Percentiles rank a stretch among this genome's conserved stretches.
Conservation (phyloP, 2,888 invertebrate genomes). For the Subacronicta megacephala region DNA sequence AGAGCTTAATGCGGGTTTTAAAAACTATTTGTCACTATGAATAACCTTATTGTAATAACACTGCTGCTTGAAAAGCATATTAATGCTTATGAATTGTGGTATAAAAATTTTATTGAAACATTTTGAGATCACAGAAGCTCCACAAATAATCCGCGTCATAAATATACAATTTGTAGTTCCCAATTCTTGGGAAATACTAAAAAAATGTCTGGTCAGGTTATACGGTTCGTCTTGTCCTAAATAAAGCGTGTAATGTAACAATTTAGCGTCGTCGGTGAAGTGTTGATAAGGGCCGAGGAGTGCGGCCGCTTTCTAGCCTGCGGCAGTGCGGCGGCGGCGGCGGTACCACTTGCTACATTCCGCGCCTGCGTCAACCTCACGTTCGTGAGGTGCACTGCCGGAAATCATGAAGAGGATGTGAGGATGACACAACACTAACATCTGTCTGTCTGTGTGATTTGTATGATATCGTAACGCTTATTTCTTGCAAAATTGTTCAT, state of each 20-base stretch:
- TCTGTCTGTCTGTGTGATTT: background rate
- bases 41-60: too few relatives aligned
- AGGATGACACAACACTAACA: slow-evolving; percentile 20
- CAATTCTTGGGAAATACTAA: background rate
- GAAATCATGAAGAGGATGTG: slow-evolving; percentile 43
- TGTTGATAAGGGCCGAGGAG: slow-evolving; percentile 64
- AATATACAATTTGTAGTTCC: background rate
- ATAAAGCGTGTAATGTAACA: slow-evolving; percentile 43
- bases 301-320: slow-evolving; percentile 77
- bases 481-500: background rate
- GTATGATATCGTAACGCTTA: background rate
- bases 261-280: slow-evolving; percentile 52
- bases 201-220: too few relatives aligned
- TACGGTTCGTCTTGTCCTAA: slow-evolving; percentile 33
- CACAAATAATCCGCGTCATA: too few relatives aligned
- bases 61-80: too few relatives aligned
- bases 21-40: too few relatives aligned
- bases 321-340: slow-evolving; percentile 62
- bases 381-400: slow-evolving; percentile 12
- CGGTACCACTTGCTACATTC: slow-evolving; percentile 66
- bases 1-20: too few relatives aligned
- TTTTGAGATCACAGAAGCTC: too few relatives aligned
- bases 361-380: slow-evolving; percentile 59
- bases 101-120: too few relatives aligned
- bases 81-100: too few relatives aligned